A percentile compares a stretch with the other conserved stretches of the same genome.
Evolutionary conservation across 2,888 invertebrate species (phyloP).

Genomic region (Philonicus albiceps): DNA sequence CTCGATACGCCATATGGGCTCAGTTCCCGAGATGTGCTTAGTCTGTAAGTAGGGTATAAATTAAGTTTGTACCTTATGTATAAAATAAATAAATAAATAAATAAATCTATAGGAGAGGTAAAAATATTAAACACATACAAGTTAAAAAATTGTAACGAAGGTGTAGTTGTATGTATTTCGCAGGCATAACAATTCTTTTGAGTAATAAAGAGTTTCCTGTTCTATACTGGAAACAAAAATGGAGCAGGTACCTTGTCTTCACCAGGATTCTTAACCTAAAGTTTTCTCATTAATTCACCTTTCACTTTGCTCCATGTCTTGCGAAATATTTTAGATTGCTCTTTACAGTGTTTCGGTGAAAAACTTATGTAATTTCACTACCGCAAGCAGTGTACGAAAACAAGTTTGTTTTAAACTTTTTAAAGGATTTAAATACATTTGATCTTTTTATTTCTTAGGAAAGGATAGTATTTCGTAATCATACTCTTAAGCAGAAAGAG

Average conservation of each 20-base stretch:
- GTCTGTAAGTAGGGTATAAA: too few relatives aligned
- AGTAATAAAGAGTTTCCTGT: background rate
- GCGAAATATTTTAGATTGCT: background rate
- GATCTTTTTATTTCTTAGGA: background rate
- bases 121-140: too few relatives aligned
- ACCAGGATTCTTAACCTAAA: background rate
- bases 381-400: background rate
- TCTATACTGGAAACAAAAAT: background rate
- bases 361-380: background rate
- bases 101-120: too few relatives aligned
- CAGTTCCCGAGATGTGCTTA: too few relatives aligned
- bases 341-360: background rate
- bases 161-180: background rate
- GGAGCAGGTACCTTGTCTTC: background rate
- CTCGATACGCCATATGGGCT: too few relatives aligned
- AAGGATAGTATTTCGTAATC: background rate
- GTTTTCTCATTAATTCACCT: background rate
- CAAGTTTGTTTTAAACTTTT: background rate
- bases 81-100: too few relatives aligned
- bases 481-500: background rate
- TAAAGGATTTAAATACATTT: background rate
- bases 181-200: background rate
- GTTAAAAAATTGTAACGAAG: background rate
- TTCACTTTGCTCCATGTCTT: background rate
- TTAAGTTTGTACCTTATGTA: too few relatives aligned